Evolutionary conservation across 2,113 vertebrate species (phyloP), one percentile per base, ranked within the genome.

Genomic region (Lampris megalopsis): DNA sequence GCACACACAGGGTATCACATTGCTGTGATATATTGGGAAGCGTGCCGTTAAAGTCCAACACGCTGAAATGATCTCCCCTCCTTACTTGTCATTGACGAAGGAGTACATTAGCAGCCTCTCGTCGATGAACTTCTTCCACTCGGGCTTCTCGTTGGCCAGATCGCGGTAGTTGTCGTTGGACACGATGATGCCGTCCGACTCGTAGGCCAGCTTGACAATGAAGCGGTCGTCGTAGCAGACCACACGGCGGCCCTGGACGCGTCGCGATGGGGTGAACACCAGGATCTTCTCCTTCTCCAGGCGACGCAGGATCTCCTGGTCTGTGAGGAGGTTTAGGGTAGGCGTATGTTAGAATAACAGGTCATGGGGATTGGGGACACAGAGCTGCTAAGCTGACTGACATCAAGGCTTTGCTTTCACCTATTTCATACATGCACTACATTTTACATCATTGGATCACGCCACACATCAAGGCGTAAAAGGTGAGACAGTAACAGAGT

Each of bases 161-260:
- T 99, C 98, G 82, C 98, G 93, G 94, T 99, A 99, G 95, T 99
- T 99, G 70, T 99, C 98, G 24, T 99, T 99, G 76, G 98, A 99
- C 62, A 99, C 97, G 41, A 99, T 99, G 75, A 99, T 96, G 68
- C 98, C 98, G 35, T 98, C 97, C 0, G 97, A 98, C 85, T 99
- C 97, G 5, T 97, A 97, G 2, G 97, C 97, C 91, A 99, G 75
- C 90, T 98, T 99, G 83, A 99, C 96, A 42, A 99, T 99, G 69
- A 99, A 99, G 54, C 98, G 94, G 91, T 99, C 98, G 0, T 99
- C 98, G 0, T 99, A 99, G 91, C 98, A 99, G 6, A 99, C 98
- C 82, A 99, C 98, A 1, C 98, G 94, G 3, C 98, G 94, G 0
- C 98, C 98, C 74, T 99, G 98, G 56, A 99, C 98, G 0, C 97